Evolutionary conservation across 2,888 invertebrate species (phyloP), one percentile per base, ranked within the genome.

Genomic region (Anarsia innoxiella): DNA sequence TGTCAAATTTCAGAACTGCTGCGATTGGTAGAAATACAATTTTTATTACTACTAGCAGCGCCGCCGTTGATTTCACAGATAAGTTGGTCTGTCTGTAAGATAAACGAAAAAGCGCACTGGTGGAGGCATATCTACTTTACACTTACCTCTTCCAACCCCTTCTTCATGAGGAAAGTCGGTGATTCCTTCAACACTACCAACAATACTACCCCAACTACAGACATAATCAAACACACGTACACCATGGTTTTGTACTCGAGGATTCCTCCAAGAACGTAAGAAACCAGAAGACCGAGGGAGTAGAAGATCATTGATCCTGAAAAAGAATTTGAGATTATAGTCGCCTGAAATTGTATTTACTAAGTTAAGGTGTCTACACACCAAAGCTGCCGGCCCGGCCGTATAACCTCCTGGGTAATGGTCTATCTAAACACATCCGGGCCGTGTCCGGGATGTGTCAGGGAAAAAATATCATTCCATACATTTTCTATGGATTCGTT

Each of bases 261-360:
- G 3, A 49, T 53, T 0, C 74, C 74, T 2, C 78, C 77, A 1
- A 75, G 32, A 0, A 71, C 26, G 38, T 77, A 78, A 0, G 76
- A 72, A 0, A 71, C n/a, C 8, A 78, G 49, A 49, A 67, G 58
- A 0, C 80, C 80, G 0, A 74, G 15, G 0, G 59, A 58, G 23
- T 62, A 67, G 45, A 73, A 71, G 6, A 69, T 53, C 39, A 73
- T 55, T 0, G 63, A 43, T 0, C 59, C 55, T 1, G 78, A 9
- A 33, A 33, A 2, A 27, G 2, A 4, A n/a, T 19, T 25, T 9
- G 5, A 25, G 5, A 25, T 9, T n/a, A 25, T 25, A 5, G 6
- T 19, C 19, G n/a, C n/a, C n/a, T n/a, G n/a, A n/a, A n/a, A 19
- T 19, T 5, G 19, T 3, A 6, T 19, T 5, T 5, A 3, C 3